Evolutionary conservation across 2,888 invertebrate genomes (phyloP).

Genomic region (Odontocerum albicorne): DNA sequence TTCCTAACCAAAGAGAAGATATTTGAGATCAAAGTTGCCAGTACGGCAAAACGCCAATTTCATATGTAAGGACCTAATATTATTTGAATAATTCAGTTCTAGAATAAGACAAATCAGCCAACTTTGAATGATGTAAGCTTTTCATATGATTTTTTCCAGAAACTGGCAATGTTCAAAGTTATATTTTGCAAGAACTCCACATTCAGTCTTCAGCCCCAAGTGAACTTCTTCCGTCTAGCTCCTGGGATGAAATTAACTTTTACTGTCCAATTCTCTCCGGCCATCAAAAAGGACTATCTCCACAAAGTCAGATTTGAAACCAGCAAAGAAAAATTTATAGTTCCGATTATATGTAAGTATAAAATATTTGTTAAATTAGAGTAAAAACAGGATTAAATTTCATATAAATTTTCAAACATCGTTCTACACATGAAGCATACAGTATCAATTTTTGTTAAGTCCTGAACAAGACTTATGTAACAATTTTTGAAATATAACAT

Average conservation of each 20-base stretch:
- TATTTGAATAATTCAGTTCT: not conserved
- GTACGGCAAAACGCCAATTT: too few species aligned
- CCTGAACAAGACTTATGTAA: too few species aligned
- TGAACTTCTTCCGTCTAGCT: conserved; percentile 15
- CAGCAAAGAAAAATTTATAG: conserved; percentile 3
- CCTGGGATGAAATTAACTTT: conserved; percentile 18
- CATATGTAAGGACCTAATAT: too few species aligned
- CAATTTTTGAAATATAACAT: too few species aligned
- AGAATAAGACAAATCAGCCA: not conserved
- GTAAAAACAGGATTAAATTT: too few species aligned
- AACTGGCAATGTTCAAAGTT: conserved; percentile 10
- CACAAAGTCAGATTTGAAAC: conserved; percentile 18
- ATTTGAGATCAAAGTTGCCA: too few species aligned
- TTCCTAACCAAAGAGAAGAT: too few species aligned
- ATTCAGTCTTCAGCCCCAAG: conserved; percentile 8
- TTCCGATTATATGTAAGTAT: conserved; percentile 18
- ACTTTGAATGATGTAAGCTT: not conserved
- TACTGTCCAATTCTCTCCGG: conserved; percentile 10
- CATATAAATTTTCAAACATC: too few species aligned
- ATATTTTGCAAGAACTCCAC: conserved; percentile 3
- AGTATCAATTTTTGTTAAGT: too few species aligned
- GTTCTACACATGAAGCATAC: too few species aligned
- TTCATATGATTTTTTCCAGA: conserved; percentile 11
- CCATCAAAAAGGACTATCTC: conserved; percentile 11
- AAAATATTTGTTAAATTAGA: too few species aligned